Percentiles rank a stretch among this genome's conserved stretches.
phyloP scores from a whole-genome alignment of 2,888 invertebrate genomes.

The Stegana nigrithorax region DNA sequence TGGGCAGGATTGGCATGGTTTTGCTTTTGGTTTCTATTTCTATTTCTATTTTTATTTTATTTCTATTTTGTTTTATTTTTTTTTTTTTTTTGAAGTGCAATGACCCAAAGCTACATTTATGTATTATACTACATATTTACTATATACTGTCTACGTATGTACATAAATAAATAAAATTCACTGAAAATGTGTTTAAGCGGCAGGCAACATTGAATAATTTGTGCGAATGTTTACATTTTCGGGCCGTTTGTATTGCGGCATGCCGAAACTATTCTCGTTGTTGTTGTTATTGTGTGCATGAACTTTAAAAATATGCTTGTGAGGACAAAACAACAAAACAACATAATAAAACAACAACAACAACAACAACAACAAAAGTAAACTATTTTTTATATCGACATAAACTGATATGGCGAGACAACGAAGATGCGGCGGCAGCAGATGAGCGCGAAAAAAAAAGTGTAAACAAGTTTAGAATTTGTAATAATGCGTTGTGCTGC shows the following conservation, averaged over 20 bases:
- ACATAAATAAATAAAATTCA: no score
- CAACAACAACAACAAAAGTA: slow-evolving; percentile 16
- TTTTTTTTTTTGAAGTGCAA: slow-evolving; percentile 15
- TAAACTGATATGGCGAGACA: no score
- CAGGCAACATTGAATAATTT: no score
- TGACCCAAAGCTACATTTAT: not conserved
- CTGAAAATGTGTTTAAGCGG: no score
- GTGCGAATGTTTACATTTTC: no score
- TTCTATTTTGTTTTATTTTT: slow-evolving; percentile 39
- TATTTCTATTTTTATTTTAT: slow-evolving; percentile 51
- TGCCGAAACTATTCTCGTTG: not conserved
- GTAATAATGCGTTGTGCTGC: slow-evolving; percentile 41
- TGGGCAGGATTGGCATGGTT: no score
- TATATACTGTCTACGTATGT: no score
- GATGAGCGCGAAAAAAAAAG: slow-evolving; percentile 13
- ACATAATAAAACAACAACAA: slow-evolving; percentile 34
- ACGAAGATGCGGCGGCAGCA: not conserved
- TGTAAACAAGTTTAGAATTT: slow-evolving; percentile 41
- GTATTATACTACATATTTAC: not conserved
- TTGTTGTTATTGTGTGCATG: slow-evolving; percentile 41
- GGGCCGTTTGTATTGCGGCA: no score
- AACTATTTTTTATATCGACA: no score
- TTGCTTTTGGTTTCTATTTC: no score
- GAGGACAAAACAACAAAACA: slow-evolving; percentile 4
- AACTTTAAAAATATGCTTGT: slow-evolving; percentile 54